A percentile compares a stretch with the other conserved stretches of the same genome.
These are phyloP conservation scores for Athripsodes cinereus DNA, from an alignment of 2,888 invertebrate species.

Conservation along the genomic window DNA sequence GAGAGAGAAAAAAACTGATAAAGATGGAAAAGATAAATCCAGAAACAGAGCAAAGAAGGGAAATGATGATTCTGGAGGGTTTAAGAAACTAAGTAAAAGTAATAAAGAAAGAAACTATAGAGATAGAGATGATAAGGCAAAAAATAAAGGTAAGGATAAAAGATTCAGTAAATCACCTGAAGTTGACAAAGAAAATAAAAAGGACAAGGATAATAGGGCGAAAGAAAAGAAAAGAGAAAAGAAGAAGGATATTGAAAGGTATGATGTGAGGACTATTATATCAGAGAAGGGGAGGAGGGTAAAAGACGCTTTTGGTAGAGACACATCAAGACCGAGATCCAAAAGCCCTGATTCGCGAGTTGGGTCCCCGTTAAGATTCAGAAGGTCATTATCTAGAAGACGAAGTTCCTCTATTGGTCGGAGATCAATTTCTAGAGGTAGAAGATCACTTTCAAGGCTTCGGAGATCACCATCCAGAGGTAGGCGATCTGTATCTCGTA, in stretches of 20 bases:
- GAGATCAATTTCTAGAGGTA: slow-evolving; percentile 32
- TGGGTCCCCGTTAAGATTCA: slow-evolving; percentile 31
- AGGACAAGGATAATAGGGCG: slow-evolving; percentile 36
- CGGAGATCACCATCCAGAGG: slow-evolving; percentile 27
- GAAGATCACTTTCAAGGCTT: slow-evolving; percentile 32
- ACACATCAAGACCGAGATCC: slow-evolving; percentile 50
- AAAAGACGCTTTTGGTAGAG: slow-evolving; percentile 75
- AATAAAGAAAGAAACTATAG: slow-evolving; percentile 74
- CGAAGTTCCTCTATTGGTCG: slow-evolving; percentile 34
- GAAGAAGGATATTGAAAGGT: slow-evolving; percentile 73
- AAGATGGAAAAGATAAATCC: slow-evolving; percentile 40
- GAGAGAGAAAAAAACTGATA: slow-evolving; percentile 45
- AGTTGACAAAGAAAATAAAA: slow-evolving; percentile 31
- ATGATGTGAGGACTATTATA: slow-evolving; percentile 75
- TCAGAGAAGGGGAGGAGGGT: slow-evolving; percentile 59
- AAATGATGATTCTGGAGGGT: slow-evolving; percentile 50
- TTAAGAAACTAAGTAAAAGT: slow-evolving; percentile 75
- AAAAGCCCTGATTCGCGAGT: slow-evolving; percentile 29
- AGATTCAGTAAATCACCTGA: slow-evolving; percentile 31
- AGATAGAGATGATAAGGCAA: slow-evolving; percentile 46
- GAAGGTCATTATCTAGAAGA: slow-evolving; percentile 29
- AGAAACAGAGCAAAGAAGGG: slow-evolving; percentile 43
- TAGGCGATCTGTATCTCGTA: slow-evolving; percentile 20
- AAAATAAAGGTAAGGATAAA: slow-evolving; percentile 31
- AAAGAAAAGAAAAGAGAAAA: slow-evolving; percentile 53